Conservation (phyloP, 2,797 vertebrate species). For the Phataginus tetradactyla region DNA sequence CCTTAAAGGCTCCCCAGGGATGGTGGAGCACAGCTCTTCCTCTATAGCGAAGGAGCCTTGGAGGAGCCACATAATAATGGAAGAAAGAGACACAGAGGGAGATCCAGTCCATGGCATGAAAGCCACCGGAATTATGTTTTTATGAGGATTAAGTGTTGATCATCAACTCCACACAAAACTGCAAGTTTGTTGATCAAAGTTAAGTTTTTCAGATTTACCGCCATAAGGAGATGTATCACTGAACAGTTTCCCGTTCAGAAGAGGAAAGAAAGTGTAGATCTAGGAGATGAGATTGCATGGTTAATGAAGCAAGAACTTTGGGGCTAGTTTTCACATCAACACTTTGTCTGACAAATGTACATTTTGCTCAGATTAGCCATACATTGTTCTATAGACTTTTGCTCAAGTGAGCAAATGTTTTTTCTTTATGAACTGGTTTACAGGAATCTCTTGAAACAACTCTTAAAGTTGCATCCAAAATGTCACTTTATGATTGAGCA, state of each 20-base stretch:
- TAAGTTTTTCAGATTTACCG: neutral
- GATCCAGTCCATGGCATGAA: accelerated
- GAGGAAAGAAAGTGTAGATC: accelerated
- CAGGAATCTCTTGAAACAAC: neutral
- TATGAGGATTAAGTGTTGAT: neutral
- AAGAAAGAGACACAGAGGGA: neutral
- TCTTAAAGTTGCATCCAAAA: neutral
- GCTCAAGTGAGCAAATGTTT: neutral
- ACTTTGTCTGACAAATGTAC: neutral
- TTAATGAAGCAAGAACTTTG: neutral
- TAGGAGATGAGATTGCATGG: too few relatives aligned
- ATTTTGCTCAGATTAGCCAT: accelerated
- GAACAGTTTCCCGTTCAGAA: neutral
- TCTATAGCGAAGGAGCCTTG: accelerated
- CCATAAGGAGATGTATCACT: accelerated
- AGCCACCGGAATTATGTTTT: accelerated
- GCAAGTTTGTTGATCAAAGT: accelerated
- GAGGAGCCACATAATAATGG: accelerated
- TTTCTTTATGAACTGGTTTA: neutral
- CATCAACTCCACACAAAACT: accelerated
- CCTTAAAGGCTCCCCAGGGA: accelerated
- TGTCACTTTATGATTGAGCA: neutral
- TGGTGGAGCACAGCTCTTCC: accelerated
- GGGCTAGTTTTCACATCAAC: neutral
- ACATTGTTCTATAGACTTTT: neutral